Evolutionary conservation across 2,888 invertebrate genomes (phyloP).

Genomic region (Erannis defoliaria): DNA sequence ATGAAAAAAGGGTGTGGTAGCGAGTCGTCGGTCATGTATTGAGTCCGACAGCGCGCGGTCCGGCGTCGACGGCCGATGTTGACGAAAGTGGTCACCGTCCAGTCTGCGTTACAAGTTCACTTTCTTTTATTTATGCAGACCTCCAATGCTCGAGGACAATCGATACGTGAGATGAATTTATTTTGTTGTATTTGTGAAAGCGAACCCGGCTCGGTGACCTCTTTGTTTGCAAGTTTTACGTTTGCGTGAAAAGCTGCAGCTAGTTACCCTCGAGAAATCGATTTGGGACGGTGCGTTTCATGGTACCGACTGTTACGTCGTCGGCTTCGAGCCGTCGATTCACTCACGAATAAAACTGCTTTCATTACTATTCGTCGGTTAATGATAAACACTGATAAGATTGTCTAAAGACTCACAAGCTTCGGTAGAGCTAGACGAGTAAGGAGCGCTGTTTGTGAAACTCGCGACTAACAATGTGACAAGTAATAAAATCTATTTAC

Average conservation of each 20-base stretch:
- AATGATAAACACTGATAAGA: not conserved
- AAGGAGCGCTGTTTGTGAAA: not conserved
- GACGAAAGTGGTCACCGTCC: conserved; percentile 74
- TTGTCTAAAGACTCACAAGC: not conserved
- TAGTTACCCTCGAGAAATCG: conserved; percentile 61
- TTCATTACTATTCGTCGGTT: conserved; percentile 1
- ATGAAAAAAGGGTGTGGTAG: conserved; percentile 35
- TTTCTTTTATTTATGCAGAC: conserved; percentile 84
- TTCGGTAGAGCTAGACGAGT: not conserved
- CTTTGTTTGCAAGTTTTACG: conserved; percentile 68
- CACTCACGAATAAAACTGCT: conserved; percentile 43
- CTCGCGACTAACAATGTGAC: not conserved
- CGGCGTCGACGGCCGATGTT: conserved; percentile 39
- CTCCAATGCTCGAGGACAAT: conserved; percentile 82
- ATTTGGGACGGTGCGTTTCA: conserved; percentile 75
- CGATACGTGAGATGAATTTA: conserved; percentile 86
- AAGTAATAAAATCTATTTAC: not conserved
- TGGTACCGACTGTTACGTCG: conserved; percentile 55
- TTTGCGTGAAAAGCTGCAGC: conserved; percentile 76
- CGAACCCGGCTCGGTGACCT: conserved; percentile 82
- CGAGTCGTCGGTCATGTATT: conserved; percentile 12
- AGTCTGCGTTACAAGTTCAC: conserved; percentile 77
- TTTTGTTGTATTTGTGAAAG: conserved; percentile 86
- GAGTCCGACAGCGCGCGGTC: conserved; percentile 7
- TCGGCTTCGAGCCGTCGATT: conserved; percentile 52